Percentiles rank a stretch among this genome's conserved stretches.
Conservation (phyloP, 1,140 invertebrate species). For the Batillaria attramentaria region DNA sequence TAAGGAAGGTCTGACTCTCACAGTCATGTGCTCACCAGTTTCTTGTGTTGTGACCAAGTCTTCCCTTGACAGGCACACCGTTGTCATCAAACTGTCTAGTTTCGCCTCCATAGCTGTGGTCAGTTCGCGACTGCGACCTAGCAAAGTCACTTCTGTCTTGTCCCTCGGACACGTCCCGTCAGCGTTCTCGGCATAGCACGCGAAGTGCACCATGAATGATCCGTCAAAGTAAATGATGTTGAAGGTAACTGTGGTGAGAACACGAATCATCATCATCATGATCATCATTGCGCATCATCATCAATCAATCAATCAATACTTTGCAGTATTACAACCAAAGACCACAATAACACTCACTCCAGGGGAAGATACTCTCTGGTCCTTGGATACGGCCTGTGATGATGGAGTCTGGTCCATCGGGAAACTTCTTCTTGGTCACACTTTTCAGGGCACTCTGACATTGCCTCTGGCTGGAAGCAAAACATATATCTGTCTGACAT, state of each 20-base stretch:
- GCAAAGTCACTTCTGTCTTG: conserved; percentile 32
- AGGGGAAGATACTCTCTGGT: conserved; percentile 31
- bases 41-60: conserved; percentile 20
- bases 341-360: conserved; percentile 28
- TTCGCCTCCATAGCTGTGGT: conserved; percentile 2
- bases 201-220: conserved; percentile 21
- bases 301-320: background rate
- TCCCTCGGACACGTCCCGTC: conserved; percentile 33
- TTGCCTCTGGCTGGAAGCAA: conserved; percentile 23
- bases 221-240: conserved; percentile 33
- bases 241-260: conserved; percentile 30
- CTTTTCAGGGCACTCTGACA: conserved; percentile 27
- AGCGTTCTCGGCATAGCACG: conserved; percentile 23
- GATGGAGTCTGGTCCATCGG: conserved; percentile 9
- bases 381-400: conserved; percentile 28
- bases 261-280: background rate
- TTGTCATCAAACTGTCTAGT: conserved; percentile 20
- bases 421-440: conserved; percentile 23
- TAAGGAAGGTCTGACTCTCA: background rate
- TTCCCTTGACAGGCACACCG: background rate
- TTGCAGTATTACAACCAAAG: background rate
- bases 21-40: conserved; percentile 5
- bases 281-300: background rate
- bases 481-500: too few relatives aligned
- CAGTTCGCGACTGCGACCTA: conserved; percentile 17